Percentiles rank a stretch among this genome's conserved stretches.
phyloP scores from a whole-genome alignment of 1,140 invertebrate species.

The Megalonaias nervosa region DNA sequence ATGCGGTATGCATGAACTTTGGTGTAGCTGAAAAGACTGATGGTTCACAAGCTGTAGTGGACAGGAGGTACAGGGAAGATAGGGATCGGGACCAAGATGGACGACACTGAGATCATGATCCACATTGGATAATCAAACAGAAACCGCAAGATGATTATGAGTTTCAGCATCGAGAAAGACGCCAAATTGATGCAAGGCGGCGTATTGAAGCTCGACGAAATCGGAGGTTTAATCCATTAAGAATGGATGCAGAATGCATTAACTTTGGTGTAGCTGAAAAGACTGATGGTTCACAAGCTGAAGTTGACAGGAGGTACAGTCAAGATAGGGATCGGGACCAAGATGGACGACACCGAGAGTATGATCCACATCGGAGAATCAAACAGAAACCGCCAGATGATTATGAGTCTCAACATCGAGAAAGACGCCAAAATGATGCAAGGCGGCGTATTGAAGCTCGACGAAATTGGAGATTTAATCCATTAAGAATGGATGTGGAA shows the following conservation, averaged over 20 bases:
- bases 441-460: not conserved
- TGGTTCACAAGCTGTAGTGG: no score
- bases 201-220: not conserved
- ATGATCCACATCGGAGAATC: slow-evolving; percentile 18
- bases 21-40: no score
- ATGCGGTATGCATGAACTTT: no score
- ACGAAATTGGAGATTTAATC: slow-evolving; percentile 27
- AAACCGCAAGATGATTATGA: slow-evolving; percentile 49
- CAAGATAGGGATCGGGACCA: slow-evolving; percentile 33
- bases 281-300: no score
- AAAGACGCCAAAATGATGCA: slow-evolving; percentile 40
- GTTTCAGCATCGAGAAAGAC: slow-evolving; percentile 43
- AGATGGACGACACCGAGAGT: slow-evolving; percentile 18
- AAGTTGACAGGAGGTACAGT: slow-evolving; percentile 1
- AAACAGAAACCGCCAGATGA: slow-evolving; percentile 51
- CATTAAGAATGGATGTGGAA: slow-evolving; percentile 14
- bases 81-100: no score
- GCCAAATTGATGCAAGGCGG: slow-evolving; percentile 37
- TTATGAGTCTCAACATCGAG: slow-evolving; percentile 42
- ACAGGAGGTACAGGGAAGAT: no score
- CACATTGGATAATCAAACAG: no score
- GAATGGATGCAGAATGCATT: no score
- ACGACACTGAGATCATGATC: no score
- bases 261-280: no score
- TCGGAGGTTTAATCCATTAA: slow-evolving; percentile 33